Evolutionary conservation across 2,113 vertebrate species (phyloP), one percentile per base, ranked within the genome.

Genomic region (Cyanocitta stelleri): DNA sequence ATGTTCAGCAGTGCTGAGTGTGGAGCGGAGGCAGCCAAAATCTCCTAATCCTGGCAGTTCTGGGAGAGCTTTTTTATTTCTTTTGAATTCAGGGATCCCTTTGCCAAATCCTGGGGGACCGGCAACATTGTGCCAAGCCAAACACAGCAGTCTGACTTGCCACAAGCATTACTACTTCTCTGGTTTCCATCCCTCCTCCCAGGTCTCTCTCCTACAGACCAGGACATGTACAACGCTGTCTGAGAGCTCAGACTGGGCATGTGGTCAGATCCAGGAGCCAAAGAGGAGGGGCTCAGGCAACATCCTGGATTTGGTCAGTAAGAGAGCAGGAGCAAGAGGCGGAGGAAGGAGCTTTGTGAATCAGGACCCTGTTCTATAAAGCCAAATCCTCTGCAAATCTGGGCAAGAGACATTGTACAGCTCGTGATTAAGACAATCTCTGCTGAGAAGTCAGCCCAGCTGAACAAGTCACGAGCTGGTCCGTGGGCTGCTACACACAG

Each of bases 361-460:
- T 32, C 54, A 26, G 55, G 18, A 83, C 10, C 37, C 59, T 73
- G 55, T 93, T 90, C 27, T 62, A 8, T 37, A 74, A 90, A 91
- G 84, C 73, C 83, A 90, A 95, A 94, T 91, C 90, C 81, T 85
- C 89, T 79, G 69, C 41, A 89, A 78, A 85, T 95, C 85, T 87
- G 75, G 69, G 66, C 82, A 48, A 59, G 69, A 93, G 87, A 61
- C 44, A 12, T 24, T 7, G 26, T 37, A 37, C 1, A 3, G 43
- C 22, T 51, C 0, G 0, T 49, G 71, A 82, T 79, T 68, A 39
- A 61, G 85, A 33, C 77, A 89, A 73, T 75, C 76, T 90, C 80
- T 72, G 64, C 89, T 78, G 76, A 77, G 94, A 72, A 79, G 62
- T 54, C 85, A 82, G 77, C 41, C 66, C 71, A 52, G 62, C 66